Evolutionary conservation across 2,113 vertebrate genomes (phyloP).

Genomic region (Thinocorus orbignyianus): DNA sequence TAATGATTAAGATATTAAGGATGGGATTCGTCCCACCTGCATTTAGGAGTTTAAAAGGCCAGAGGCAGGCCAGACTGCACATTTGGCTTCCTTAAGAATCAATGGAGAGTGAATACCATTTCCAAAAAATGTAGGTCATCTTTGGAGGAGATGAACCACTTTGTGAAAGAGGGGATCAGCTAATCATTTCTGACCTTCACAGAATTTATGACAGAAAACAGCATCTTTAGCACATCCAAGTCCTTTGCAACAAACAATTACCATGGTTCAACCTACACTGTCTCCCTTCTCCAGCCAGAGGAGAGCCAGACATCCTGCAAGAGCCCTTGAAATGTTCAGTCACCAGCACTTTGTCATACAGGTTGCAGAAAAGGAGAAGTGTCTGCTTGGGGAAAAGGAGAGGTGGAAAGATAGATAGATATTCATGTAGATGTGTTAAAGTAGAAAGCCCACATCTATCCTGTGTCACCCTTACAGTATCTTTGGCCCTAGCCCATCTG

Average conservation of each 20-base stretch:
- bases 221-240: neutral
- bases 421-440: neutral
- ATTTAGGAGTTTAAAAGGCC: neutral
- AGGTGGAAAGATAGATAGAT: neutral
- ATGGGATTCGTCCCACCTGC: neutral
- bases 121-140: neutral
- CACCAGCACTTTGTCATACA: neutral
- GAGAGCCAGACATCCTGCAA: neutral
- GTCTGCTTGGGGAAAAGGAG: neutral
- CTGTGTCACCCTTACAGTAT: neutral
- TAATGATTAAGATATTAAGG: neutral
- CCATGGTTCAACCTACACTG: neutral
- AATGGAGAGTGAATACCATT: neutral
- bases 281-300: neutral
- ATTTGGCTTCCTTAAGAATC: neutral
- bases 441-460: neutral
- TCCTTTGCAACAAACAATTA: neutral
- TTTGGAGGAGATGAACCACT: neutral
- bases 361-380: neutral
- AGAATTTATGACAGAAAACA: neutral
- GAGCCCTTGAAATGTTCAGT: neutral
- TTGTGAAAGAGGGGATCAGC: neutral
- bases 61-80: neutral
- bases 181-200: neutral
- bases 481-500: neutral